These are phyloP conservation scores for Graptemys geographica DNA, from an alignment of 2,797 vertebrate species.

Conservation along the genomic window DNA sequence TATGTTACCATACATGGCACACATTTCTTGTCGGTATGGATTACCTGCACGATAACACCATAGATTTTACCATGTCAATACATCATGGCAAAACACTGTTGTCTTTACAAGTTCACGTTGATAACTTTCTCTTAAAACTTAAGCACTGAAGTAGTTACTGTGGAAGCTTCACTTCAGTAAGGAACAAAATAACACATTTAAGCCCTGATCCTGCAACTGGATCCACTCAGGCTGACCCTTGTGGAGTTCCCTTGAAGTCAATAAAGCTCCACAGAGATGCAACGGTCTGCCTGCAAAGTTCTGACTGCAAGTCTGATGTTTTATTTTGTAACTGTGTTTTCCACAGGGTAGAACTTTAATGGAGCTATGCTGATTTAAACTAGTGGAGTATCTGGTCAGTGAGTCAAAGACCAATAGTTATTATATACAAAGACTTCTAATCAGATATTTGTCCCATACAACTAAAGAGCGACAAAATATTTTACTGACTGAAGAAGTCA, in stretches of 20 bases:
- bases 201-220: neutral
- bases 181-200: conserved; percentile 32
- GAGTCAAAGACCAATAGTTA: neutral
- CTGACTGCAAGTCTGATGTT: neutral
- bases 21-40: conserved; percentile 35
- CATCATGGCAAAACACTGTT: conserved; percentile 26
- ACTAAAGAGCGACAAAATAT: neutral
- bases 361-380: fast-evolving
- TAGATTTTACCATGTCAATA: conserved; percentile 32
- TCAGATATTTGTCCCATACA: neutral
- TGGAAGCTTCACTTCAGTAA: conserved; percentile 20
- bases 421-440: neutral
- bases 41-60: neutral
- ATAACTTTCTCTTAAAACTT: conserved; percentile 27
- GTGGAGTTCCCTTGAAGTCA: neutral
- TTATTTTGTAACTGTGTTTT: neutral
- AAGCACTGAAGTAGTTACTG: neutral
- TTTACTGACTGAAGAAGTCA: neutral
- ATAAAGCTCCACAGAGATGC: neutral
- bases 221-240: neutral
- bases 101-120: conserved; percentile 7
- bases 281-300: neutral
- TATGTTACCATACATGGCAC: conserved; percentile 67
- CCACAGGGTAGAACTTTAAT: neutral
- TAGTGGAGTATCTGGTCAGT: neutral